Percentiles rank a stretch among this genome's conserved stretches.
phyloP scores from a whole-genome alignment of 2,113 vertebrate species.

The Mellivora capensis region DNA sequence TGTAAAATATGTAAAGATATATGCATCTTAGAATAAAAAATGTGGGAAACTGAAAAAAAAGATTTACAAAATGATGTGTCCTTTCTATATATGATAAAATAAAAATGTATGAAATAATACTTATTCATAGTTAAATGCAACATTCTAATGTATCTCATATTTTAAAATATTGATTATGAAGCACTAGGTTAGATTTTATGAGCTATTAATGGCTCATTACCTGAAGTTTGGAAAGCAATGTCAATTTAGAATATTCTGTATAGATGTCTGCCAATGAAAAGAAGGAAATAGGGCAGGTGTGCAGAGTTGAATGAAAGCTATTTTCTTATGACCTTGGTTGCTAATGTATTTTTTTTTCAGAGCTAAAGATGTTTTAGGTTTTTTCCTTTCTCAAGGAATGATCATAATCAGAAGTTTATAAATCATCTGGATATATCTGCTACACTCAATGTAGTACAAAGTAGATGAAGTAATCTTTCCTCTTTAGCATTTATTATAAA shows the following conservation, averaged over 20 bases:
- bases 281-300: neutral
- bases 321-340: neutral
- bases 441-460: neutral
- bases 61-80: neutral
- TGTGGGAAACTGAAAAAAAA: neutral
- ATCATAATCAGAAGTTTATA: neutral
- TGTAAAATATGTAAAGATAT: neutral
- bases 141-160: neutral
- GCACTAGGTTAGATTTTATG: neutral
- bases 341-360: slow-evolving; percentile 7
- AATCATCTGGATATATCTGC: neutral
- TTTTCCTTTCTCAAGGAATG: neutral
- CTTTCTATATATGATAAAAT: neutral
- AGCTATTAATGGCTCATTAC: neutral
- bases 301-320: neutral
- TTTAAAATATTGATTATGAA: neutral
- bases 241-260: neutral
- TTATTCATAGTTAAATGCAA: neutral
- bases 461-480: neutral
- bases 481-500: neutral
- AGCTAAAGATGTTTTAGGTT: neutral
- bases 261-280: neutral
- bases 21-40: neutral
- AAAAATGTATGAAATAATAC: neutral
- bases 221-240: neutral